Base-by-base conservation (phyloP, 2,888 invertebrate species). In the Drosophila affinis region DNA sequence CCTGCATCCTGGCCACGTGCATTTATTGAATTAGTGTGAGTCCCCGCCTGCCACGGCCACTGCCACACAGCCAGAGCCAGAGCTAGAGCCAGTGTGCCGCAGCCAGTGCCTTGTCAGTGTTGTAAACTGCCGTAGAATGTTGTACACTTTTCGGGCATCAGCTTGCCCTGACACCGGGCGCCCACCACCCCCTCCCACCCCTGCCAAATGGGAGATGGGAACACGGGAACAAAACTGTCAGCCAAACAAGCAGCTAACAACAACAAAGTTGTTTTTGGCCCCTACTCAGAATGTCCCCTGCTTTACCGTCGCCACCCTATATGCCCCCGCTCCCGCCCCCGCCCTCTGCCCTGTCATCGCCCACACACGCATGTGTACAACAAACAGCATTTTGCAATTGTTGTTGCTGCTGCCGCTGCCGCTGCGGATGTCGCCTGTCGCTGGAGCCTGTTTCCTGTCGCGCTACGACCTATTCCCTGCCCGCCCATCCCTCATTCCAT, bases 1-100 rank as follows among this genome's bases (percentile, higher is more conserved):
- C 65, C 84, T 75, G 76, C 74, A 68, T 76, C 71, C 49, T 56
- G 61, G 57, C 62, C 75, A 88, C 78, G 83, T 83, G 88, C 88
- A 83, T 68, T 88, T 87, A 83, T 83, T 83, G 88, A 88, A 83
- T 83, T 88, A 83, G 51, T 72, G 70, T 68, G 71, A 51, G 70
- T 75, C n/a, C 39, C 39, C 10, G 56, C 48, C 48, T 47, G 74
- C 74, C 74, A 48, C 72, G 21, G 49, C 45, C 24, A 17, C 2
- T 7, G 27, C 7, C 39, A 34, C 34, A 3, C 21, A 21, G 21
- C 21, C 21, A 21, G 21, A 21, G 21, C 24, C 56, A 73, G 49
- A 55, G 53, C 60, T 53, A 2, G 18, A 21, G 18, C 18, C 18
- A 2, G 18, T n/a, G n/a, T n/a, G n/a, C n/a, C n/a, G n/a, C n/a